Percentiles rank a stretch among this genome's conserved stretches.
Conservation (phyloP, 2,797 vertebrate species). For the Picus viridis region DNA sequence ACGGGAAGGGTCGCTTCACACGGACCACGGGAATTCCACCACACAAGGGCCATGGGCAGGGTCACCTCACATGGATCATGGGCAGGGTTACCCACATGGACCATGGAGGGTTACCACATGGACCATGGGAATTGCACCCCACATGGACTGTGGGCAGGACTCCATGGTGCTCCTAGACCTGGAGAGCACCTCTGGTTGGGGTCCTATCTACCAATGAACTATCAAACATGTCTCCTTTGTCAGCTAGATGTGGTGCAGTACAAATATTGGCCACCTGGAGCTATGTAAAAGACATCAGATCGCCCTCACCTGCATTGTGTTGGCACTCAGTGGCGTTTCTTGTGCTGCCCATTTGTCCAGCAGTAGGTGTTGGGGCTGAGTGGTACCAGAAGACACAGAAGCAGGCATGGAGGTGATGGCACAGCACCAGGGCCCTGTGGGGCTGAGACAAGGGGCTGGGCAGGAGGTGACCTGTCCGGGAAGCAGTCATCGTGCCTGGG, state of each 20-base stretch:
- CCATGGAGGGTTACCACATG: too few relatives aligned
- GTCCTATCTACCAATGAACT: background rate
- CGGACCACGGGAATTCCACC: background rate
- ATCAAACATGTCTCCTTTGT: fast-evolving
- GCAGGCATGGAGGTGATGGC: background rate
- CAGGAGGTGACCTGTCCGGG: background rate
- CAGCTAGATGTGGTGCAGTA: fast-evolving
- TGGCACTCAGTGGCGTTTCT: fast-evolving
- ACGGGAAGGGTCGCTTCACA: too few relatives aligned
- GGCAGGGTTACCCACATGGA: too few relatives aligned
- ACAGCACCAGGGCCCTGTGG: background rate
- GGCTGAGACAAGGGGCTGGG: too few relatives aligned
- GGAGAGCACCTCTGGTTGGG: background rate
- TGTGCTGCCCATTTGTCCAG: background rate
- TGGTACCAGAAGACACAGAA: fast-evolving
- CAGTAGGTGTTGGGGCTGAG: fast-evolving
- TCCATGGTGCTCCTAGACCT: background rate
- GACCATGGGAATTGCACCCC: background rate
- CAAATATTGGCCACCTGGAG: background rate
- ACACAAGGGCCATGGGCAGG: background rate
- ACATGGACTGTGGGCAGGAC: background rate
- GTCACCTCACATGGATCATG: too few relatives aligned
- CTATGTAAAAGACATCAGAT: background rate
- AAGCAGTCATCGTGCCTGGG: background rate
- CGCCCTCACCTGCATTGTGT: fast-evolving